These are phyloP conservation scores for Ichneumoninae sp. DNA, from an alignment of 2,888 invertebrate species.

Conservation along the genomic window DNA sequence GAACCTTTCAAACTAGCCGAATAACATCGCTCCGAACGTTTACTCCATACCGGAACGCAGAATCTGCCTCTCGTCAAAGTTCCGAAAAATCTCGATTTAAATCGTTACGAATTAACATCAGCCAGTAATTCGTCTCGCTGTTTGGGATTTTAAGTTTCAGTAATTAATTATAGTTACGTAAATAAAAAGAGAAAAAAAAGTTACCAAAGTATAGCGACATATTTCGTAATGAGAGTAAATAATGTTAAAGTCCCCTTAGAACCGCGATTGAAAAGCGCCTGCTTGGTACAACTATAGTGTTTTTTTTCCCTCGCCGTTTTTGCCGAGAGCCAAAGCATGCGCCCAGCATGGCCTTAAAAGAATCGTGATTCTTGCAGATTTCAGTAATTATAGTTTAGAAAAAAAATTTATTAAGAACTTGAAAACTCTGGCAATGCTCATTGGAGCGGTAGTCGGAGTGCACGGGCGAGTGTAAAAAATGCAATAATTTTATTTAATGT, in stretches of 20 bases:
- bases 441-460: conserved; percentile 33
- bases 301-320: conserved; percentile 9
- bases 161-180: background rate
- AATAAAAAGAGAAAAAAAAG: conserved; percentile 4
- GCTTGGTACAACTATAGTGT: conserved; percentile 45
- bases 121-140: background rate
- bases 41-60: background rate
- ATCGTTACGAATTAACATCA: background rate
- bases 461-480: conserved; percentile 42
- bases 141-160: background rate
- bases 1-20: conserved; percentile 26
- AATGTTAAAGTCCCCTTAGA: conserved; percentile 31
- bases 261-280: conserved; percentile 61
- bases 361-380: conserved; percentile 37
- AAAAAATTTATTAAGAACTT: conserved; percentile 33
- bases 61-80: conserved; percentile 7
- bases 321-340: conserved; percentile 77
- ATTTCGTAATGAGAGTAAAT: conserved; percentile 42
- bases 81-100: background rate
- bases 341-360: conserved; percentile 79
- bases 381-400: conserved; percentile 21
- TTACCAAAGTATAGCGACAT: conserved; percentile 25
- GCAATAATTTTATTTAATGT: background rate
- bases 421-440: conserved; percentile 13
- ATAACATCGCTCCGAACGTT: background rate